These are phyloP conservation scores for Ligdia adustata DNA, from an alignment of 2,888 invertebrate genomes.

Conservation along the genomic window DNA sequence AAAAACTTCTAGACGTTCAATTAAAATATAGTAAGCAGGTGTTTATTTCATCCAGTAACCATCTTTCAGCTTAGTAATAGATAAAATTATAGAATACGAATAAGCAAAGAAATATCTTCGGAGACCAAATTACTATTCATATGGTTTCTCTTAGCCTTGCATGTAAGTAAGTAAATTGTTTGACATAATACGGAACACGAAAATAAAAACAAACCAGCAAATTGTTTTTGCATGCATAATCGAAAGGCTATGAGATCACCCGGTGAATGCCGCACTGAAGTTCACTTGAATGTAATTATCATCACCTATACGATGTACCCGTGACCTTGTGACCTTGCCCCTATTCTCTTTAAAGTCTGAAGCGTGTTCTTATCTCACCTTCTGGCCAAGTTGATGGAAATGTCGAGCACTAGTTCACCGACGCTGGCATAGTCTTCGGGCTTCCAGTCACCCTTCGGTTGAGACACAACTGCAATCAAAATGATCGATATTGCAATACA, in stretches of 20 bases:
- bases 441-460: conserved; percentile 92
- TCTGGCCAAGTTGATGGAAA: conserved; percentile 92
- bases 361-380: conserved; percentile 84
- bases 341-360: conserved; percentile 1
- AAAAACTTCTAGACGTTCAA: background rate
- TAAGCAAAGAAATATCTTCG: no score
- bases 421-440: conserved; percentile 93
- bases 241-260: conserved; percentile 37
- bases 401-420: conserved; percentile 93
- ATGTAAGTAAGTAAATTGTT: conserved; percentile 6
- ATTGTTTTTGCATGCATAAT: conserved; percentile 1
- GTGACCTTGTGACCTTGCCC: conserved; percentile 7
- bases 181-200: background rate
- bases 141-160: conserved; percentile 2
- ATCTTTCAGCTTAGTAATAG: no score
- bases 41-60: no score
- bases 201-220: background rate
- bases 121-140: background rate
- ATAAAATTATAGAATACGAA: no score
- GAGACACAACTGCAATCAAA: conserved; percentile 88
- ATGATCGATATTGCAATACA: no score
- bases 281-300: conserved; percentile 30
- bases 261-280: conserved; percentile 47
- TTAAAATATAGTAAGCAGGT: no score
- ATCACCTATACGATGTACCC: conserved; percentile 1